Evolutionary conservation across 2,113 vertebrate genomes (phyloP).

Genomic region (Pampusana beccarii): DNA sequence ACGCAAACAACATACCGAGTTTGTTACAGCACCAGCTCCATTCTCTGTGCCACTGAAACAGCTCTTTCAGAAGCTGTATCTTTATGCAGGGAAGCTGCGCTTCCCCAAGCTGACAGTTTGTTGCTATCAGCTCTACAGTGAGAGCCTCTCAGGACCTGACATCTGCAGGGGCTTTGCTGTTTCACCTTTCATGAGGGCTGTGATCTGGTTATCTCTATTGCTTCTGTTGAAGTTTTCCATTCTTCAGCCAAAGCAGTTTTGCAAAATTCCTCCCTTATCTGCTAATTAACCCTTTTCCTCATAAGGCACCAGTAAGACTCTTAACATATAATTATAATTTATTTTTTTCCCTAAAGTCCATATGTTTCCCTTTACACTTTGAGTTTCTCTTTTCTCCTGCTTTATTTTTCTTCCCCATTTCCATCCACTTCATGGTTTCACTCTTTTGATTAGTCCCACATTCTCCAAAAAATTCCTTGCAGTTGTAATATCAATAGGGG

Average conservation of each 20-base stretch:
- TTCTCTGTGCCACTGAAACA: background rate
- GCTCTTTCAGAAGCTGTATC: background rate
- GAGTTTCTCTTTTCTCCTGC: background rate
- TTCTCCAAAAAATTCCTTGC: background rate
- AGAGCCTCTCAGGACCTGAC: background rate
- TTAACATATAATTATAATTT: background rate
- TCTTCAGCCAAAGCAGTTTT: background rate
- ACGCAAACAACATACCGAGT: rapidly evolving
- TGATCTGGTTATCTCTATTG: background rate
- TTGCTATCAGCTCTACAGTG: background rate
- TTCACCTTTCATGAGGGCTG: background rate
- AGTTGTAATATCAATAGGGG: background rate
- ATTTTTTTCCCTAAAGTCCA: background rate
- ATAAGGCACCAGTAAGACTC: background rate
- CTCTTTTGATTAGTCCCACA: background rate
- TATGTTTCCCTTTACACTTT: background rate
- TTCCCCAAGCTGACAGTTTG: background rate
- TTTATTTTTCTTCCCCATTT: background rate
- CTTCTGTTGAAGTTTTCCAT: background rate
- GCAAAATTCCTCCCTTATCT: constrained; percentile 20
- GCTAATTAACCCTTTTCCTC: constrained; percentile 45
- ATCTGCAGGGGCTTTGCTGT: background rate
- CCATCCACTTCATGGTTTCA: background rate
- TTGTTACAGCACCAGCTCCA: background rate
- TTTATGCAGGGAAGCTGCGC: background rate